Evolutionary conservation across 2,113 vertebrate species (phyloP), one percentile per base, ranked within the genome.

Genomic region (Ageneiosus marmoratus): DNA sequence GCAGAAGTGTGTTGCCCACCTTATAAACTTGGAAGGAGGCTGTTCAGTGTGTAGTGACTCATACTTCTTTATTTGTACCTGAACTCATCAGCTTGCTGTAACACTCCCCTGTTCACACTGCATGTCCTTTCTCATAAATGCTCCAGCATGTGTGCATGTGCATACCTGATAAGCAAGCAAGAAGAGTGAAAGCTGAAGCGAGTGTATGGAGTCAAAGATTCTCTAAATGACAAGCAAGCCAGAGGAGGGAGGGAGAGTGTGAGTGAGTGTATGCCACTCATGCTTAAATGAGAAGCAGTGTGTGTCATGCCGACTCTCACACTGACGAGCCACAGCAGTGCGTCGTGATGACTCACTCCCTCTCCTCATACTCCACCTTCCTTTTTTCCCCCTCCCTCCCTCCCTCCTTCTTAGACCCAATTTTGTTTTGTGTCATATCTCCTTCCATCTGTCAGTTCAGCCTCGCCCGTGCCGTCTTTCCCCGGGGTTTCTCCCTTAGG

Each of bases 401-500:
- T 13, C 34, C 53, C 7, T 46, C 12, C 62, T 29, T 5, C 20
- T 27, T 20, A 41, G 58, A 37, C 84, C 79, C 72, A 80, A 78
- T 81, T 72, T 56, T 84, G 81, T 78, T 76, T 79, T 77, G 75
- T 75, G 80, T 58, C 74, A 81, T 65, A 48, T 87, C 89, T 77
- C 89, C 86, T 87, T 89, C 88, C 84, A 63, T 85, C 60, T 87
- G 86, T 83, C 88, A 80, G 80, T 88, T 72, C 82, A 51, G 41
- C 73, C 34, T 58, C 65, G 22, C 63, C 53, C 32, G 77, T 62
- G 60, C 46, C 50, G 24, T 56, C 37, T 81, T 34, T 32, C 22
- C 48, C 69, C 15, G 22, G 65, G 53, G 65, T 79, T 84, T 60
- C 82, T 83, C 51, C 75, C 51, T 11, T 24, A 58, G 50, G 27